Evolutionary conservation across 92 coral and sea anemone genomes (phyloP).

Genomic region (Porites cylindrica): DNA sequence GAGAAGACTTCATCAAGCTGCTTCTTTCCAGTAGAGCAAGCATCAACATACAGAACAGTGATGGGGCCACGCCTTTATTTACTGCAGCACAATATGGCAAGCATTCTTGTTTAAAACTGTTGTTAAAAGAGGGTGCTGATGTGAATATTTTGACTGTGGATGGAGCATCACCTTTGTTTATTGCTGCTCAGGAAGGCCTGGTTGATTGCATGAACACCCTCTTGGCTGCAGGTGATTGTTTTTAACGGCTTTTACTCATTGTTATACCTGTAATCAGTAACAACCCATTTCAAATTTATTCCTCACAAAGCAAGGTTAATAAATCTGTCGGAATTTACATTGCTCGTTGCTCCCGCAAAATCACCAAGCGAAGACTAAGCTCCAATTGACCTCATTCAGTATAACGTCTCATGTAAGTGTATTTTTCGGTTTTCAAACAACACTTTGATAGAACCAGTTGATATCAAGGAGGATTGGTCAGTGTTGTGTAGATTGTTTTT

Average conservation of each 20-base stretch:
- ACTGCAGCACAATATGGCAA: slow-evolving; percentile 84
- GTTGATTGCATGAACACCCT: slow-evolving; percentile 57
- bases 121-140: slow-evolving; percentile 62
- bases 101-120: slow-evolving; percentile 53
- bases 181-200: slow-evolving; percentile 88
- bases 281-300: too few species aligned
- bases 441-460: too few species aligned
- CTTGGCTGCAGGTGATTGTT: slow-evolving; percentile 66
- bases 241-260: background rate
- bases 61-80: slow-evolving; percentile 81
- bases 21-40: slow-evolving; percentile 64
- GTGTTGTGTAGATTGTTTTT: too few species aligned
- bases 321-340: too few species aligned
- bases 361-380: too few species aligned
- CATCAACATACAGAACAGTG: slow-evolving; percentile 72
- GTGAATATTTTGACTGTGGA: slow-evolving; percentile 65
- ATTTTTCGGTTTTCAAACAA: too few species aligned
- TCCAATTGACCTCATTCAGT: too few species aligned
- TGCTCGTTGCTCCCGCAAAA: too few species aligned
- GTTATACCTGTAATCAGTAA: too few species aligned
- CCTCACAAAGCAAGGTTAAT: too few species aligned
- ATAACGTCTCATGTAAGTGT: too few species aligned
- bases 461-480: too few species aligned
- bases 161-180: slow-evolving; percentile 76
- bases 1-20: slow-evolving; percentile 23